Percentiles rank a stretch among this genome's conserved stretches.
These are phyloP conservation scores for Callospermophilus lateralis DNA, from an alignment of 2,113 vertebrate genomes.

Conservation along the genomic window DNA sequence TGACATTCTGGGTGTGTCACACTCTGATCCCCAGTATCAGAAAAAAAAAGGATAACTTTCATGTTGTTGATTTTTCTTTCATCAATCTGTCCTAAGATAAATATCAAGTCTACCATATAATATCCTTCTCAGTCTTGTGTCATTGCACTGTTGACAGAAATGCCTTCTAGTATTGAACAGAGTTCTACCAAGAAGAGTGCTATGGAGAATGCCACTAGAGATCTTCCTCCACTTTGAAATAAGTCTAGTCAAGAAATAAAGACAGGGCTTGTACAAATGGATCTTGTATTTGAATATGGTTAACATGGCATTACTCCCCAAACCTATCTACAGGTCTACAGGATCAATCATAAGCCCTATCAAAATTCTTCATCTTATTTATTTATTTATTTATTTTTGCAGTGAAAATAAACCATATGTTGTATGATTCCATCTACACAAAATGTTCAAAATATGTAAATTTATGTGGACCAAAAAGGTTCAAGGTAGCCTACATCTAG, in stretches of 20 bases:
- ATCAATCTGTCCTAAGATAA: not conserved
- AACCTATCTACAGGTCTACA: not conserved
- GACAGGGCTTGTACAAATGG: not conserved
- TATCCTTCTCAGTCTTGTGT: not conserved
- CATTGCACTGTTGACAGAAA: not conserved
- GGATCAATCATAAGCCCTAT: not conserved
- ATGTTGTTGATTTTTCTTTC: not conserved
- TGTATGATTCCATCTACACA: no score
- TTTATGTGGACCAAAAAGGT: no score
- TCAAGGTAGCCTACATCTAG: no score
- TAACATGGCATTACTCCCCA: not conserved
- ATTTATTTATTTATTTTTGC: no score
- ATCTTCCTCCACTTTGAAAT: not conserved
- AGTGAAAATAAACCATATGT: no score
- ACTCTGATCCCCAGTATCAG: not conserved
- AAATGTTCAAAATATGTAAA: no score
- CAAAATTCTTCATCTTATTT: no score
- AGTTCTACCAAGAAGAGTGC: not conserved
- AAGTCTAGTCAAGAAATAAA: not conserved
- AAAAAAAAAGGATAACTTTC: not conserved
- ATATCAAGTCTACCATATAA: not conserved
- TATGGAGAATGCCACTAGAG: not conserved
- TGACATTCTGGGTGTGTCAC: not conserved
- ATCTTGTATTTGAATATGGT: not conserved
- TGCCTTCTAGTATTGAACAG: not conserved